Evolutionary conservation across 2,113 vertebrate species (phyloP), one percentile per base, ranked within the genome.

Genomic region (Microtus montanus): DNA sequence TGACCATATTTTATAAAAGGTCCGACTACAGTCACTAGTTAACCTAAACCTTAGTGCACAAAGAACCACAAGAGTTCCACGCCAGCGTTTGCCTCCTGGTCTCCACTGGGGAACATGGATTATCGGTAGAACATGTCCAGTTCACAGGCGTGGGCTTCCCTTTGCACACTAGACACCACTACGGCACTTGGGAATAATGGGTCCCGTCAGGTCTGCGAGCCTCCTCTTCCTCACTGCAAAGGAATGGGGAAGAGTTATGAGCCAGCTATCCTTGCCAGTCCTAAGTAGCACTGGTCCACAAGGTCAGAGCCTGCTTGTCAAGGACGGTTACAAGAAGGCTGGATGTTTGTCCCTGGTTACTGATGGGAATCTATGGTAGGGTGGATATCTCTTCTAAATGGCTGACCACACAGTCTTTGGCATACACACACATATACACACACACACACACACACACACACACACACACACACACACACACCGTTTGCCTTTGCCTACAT

Each of bases 181-280:
- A 98, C 99, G 99, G 98, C 99, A 99, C 98, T 99, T 99, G 93
- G 99, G 99, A 97, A 99, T 99, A 98, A 99, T 99, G 96, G 99
- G 99, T 97, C 99, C 99, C 1, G 98, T 98, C 96, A 99, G 19
- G 90, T 99, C 99, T 44, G 99, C 99, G 88, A 99, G 99, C 98
- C 99, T 98, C 98, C 98, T 99, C 99, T 99, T 99, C 98, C 99
- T 99, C 98, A 99, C 99, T 99, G 97, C 79, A 98, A 98, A 97
- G 96, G 92, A 98, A 97, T 8, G 85, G 94, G 91, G 91, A 96
- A 2, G 92, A 92, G 80, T 92, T 2, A 4, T 98, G n/a, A 98
- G 91, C 64, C 58, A 7, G 75, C 61, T 89, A 6, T 0, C 0
- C 26, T 64, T 87, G 17, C 26, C 61, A 15, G n/a, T 61, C 28